Conservation (phyloP, 2,797 vertebrate genomes). For the Epinephelus awoara region DNA sequence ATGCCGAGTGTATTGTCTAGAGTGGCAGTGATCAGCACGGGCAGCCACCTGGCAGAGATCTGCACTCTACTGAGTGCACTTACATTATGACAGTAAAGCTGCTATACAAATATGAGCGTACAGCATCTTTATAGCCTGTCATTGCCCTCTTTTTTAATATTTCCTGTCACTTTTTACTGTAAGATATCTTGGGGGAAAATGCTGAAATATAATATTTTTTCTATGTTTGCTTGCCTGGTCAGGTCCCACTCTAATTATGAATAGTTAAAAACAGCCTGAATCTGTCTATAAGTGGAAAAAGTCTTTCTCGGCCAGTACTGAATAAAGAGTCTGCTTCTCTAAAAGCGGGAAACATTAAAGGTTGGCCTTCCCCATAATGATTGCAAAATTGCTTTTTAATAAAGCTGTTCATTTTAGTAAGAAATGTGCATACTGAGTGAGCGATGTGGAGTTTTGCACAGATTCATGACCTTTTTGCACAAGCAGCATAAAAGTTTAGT, state of each 20-base stretch:
- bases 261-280: background rate
- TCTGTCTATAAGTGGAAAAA: background rate
- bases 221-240: background rate
- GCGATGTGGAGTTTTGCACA: constrained; percentile 38
- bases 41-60: no score
- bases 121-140: background rate
- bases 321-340: background rate
- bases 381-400: constrained; percentile 10
- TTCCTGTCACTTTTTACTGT: background rate
- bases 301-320: background rate
- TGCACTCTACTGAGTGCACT: background rate
- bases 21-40: no score
- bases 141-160: background rate
- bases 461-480: constrained; percentile 70
- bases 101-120: background rate
- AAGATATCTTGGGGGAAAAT: background rate
- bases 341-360: background rate
- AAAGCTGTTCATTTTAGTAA: constrained; percentile 12
- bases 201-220: background rate
- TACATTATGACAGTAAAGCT: background rate
- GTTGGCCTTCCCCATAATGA: constrained; percentile 9
- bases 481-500: constrained; percentile 77
- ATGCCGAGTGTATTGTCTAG: no score
- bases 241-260: background rate
- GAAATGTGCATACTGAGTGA: constrained; percentile 47